phyloP scores from a whole-genome alignment of 2,113 vertebrate species.

The Saimiri boliviensis region DNA sequence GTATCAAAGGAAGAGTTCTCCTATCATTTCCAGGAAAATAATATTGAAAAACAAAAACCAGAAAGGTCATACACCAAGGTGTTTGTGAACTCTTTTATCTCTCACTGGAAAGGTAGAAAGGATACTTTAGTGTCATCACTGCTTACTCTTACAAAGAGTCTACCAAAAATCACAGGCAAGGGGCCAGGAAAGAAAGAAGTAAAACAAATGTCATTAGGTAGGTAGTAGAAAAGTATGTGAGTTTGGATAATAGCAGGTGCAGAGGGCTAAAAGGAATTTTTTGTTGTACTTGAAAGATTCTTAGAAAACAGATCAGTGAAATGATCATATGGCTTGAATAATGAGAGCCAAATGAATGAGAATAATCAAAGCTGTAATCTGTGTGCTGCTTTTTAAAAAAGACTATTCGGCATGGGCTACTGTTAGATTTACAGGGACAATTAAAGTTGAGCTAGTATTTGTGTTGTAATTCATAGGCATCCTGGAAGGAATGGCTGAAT shows the following conservation, averaged over 20 bases:
- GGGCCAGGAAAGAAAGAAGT: conserved; percentile 44
- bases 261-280: conserved; percentile 37
- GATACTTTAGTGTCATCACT: neutral
- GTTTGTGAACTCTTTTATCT: conserved; percentile 32
- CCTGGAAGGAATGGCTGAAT: conserved; percentile 16
- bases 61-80: neutral
- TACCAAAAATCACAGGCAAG: conserved; percentile 38
- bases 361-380: conserved; percentile 22
- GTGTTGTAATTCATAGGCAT: neutral
- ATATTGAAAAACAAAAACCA: conserved; percentile 44
- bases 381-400: conserved; percentile 25
- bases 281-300: conserved; percentile 44
- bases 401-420: neutral
- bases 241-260: conserved; percentile 27
- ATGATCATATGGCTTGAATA: neutral
- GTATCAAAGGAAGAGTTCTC: conserved; percentile 23
- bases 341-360: conserved; percentile 36
- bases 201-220: conserved; percentile 55
- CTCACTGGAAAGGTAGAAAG: conserved; percentile 11
- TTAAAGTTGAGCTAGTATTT: conserved; percentile 25
- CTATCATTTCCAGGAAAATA: neutral
- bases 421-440: conserved; percentile 25
- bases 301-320: conserved; percentile 51
- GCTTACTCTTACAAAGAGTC: conserved; percentile 42
- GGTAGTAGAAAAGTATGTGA: conserved; percentile 39